phyloP scores from a whole-genome alignment of 2,888 invertebrate genomes.

The Nephrotoma flavescens region DNA sequence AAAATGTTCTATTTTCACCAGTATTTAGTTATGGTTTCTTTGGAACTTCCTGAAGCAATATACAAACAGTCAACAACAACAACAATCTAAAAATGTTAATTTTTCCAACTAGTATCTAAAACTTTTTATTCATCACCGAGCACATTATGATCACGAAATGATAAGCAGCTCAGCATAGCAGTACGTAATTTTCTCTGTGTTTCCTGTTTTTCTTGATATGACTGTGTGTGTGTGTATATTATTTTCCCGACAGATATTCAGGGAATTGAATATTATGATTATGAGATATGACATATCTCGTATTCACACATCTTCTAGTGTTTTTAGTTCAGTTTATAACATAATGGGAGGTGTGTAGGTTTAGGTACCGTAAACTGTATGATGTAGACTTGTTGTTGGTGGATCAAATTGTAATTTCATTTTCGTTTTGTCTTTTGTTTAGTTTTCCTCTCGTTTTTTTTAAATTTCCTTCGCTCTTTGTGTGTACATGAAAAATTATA shows the following conservation, averaged over 20 bases:
- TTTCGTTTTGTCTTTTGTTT: background rate
- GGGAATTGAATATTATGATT: background rate
- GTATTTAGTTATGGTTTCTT: background rate
- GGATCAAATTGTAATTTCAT: background rate
- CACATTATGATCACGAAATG: background rate
- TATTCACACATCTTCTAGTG: background rate
- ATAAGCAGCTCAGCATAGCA: background rate
- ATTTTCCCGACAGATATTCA: background rate
- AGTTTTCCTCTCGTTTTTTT: background rate
- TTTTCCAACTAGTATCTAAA: background rate
- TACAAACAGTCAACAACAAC: background rate
- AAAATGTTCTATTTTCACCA: too few relatives aligned
- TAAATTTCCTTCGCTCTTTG: too few relatives aligned
- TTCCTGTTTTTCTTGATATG: background rate
- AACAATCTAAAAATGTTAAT: background rate
- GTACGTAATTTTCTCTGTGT: background rate
- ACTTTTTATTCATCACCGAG: background rate
- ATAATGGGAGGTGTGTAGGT: too few relatives aligned
- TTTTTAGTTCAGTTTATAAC: background rate
- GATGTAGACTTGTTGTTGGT: background rate
- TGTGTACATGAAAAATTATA: background rate
- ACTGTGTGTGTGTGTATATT: background rate
- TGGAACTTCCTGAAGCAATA: background rate
- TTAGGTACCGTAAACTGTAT: background rate
- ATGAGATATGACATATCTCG: background rate